These are phyloP conservation scores for Epinephelus coioides DNA, from an alignment of 2,797 vertebrate species.

Conservation along the genomic window DNA sequence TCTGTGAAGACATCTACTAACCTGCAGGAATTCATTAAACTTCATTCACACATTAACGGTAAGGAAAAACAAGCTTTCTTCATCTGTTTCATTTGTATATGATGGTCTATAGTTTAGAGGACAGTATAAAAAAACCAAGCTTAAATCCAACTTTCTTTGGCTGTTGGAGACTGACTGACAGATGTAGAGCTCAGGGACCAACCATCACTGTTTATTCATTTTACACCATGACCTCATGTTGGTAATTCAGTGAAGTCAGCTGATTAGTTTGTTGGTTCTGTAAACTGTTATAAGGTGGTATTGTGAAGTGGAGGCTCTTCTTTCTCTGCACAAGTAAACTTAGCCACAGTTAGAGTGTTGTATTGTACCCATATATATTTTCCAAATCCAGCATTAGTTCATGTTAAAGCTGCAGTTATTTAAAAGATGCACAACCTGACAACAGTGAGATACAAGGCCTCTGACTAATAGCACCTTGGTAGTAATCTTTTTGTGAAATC, in stretches of 20 bases:
- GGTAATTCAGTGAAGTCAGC: neutral
- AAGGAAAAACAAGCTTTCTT: neutral
- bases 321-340: neutral
- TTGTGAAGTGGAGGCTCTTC: neutral
- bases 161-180: neutral
- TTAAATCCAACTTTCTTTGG: too few relatives aligned
- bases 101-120: neutral
- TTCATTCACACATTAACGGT: neutral
- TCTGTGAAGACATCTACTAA: neutral
- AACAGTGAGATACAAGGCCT: too few relatives aligned
- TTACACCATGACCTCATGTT: neutral
- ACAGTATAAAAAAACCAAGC: neutral
- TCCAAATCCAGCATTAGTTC: too few relatives aligned
- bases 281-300: neutral
- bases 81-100: neutral
- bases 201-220: neutral
- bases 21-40: neutral
- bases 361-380: too few relatives aligned
- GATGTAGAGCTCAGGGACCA: neutral
- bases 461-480: too few relatives aligned
- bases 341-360: too few relatives aligned
- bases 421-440: too few relatives aligned
- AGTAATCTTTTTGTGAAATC: too few relatives aligned
- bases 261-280: neutral
- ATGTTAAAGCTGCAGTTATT: too few relatives aligned